A percentile compares a stretch with the other conserved stretches of the same genome.
These are phyloP conservation scores for Odontamblyopus rebecca DNA, from an alignment of 2,797 vertebrate genomes.

Conservation along the genomic window DNA sequence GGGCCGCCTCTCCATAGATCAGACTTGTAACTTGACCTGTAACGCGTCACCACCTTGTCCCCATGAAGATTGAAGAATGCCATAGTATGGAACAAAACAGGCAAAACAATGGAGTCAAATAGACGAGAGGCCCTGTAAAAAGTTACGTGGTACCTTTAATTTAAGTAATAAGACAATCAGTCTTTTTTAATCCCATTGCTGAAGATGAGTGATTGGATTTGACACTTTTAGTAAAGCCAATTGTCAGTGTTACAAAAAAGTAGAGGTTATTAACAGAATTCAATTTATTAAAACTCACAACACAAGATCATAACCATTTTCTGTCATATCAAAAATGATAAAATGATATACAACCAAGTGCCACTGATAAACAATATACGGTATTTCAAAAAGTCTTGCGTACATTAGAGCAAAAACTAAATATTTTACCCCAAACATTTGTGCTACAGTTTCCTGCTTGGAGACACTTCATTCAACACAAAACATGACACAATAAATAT, in stretches of 20 bases:
- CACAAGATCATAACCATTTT: conserved; percentile 13
- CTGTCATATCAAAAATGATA: conserved; percentile 21
- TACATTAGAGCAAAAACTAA: background rate
- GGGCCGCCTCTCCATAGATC: background rate
- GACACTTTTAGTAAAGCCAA: background rate
- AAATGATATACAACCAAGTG: conserved; percentile 26
- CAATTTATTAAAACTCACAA: conserved; percentile 61
- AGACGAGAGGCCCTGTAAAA: too few species aligned
- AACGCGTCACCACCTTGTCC: too few species aligned
- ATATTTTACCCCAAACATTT: conserved; percentile 15
- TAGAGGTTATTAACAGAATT: conserved; percentile 2
- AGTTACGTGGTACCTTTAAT: conserved; percentile 5
- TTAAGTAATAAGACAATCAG: background rate
- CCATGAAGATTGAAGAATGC: background rate
- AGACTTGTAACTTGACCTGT: background rate
- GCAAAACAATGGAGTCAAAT: too few species aligned
- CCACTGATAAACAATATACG: background rate
- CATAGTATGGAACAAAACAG: too few species aligned
- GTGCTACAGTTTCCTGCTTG: conserved; percentile 53
- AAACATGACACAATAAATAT: conserved; percentile 61
- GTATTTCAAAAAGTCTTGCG: background rate
- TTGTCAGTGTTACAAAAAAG: background rate
- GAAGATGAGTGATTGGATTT: conserved; percentile 38
- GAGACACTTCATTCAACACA: conserved; percentile 25
- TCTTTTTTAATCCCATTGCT: conserved; percentile 43